A percentile compares a stretch with the other conserved stretches of the same genome.
Conservation (phyloP, 2,113 vertebrate species). For the Pycnonotus jocosus region DNA sequence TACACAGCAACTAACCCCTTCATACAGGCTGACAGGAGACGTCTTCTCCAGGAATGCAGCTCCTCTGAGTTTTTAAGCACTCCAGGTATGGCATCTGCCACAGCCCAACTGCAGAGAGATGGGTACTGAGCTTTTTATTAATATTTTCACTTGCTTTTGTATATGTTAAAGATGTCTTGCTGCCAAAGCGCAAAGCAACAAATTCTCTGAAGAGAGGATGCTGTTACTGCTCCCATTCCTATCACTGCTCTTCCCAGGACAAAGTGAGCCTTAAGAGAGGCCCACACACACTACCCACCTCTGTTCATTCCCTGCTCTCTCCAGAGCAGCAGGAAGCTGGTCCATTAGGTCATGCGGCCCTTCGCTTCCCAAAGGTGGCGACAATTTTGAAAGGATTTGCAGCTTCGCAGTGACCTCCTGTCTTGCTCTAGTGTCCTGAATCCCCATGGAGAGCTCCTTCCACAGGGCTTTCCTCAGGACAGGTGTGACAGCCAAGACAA, state of each 20-base stretch:
- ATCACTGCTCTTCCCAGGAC: neutral
- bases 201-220: neutral
- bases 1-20: conserved; percentile 75
- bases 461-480: conserved; percentile 78
- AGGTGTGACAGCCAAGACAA: conserved; percentile 64
- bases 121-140: neutral
- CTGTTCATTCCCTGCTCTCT: conserved; percentile 51
- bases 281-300: conserved; percentile 68
- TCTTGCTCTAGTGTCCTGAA: conserved; percentile 18
- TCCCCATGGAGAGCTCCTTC: conserved; percentile 59
- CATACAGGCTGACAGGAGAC: conserved; percentile 74
- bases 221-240: neutral
- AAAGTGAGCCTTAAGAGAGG: neutral
- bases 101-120: conserved; percentile 77
- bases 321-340: conserved; percentile 73
- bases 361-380: conserved; percentile 66
- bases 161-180: neutral
- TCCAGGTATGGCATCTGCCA: conserved; percentile 79
- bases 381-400: conserved; percentile 73
- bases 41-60: conserved; percentile 75
- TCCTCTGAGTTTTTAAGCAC: conserved; percentile 66
- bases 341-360: conserved; percentile 64
- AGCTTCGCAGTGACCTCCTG: neutral
- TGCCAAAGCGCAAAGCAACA: neutral
- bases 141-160: neutral